Evolutionary conservation across 1,140 invertebrate genomes (phyloP).

Genomic region (Anadara kagoshimensis): DNA sequence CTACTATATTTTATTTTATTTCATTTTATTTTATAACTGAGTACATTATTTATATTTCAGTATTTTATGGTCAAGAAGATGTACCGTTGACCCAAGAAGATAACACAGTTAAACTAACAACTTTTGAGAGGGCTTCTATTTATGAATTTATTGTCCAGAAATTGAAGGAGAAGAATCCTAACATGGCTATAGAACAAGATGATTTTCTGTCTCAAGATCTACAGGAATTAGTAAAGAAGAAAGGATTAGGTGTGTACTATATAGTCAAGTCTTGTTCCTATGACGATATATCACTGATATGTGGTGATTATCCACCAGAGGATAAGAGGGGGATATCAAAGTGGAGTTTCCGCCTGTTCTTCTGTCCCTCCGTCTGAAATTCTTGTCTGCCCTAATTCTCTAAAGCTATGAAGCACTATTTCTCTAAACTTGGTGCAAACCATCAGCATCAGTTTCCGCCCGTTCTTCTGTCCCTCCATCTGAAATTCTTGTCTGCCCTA

Average conservation of each 20-base stretch:
- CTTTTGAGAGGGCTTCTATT: slow-evolving; percentile 58
- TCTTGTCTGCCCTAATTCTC: neutral
- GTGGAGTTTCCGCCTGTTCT: neutral
- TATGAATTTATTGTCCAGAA: slow-evolving; percentile 59
- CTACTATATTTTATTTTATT: no score
- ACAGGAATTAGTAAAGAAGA: slow-evolving; percentile 56
- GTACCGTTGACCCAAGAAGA: slow-evolving; percentile 56
- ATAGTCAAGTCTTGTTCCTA: neutral
- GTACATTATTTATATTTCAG: slow-evolving; percentile 35
- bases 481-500: no score
- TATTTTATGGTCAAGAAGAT: slow-evolving; percentile 50
- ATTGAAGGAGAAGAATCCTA: slow-evolving; percentile 42
- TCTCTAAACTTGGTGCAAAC: no score
- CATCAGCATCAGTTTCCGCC: no score
- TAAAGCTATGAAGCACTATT: neutral
- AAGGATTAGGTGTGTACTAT: slow-evolving; percentile 19
- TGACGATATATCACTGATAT: neutral
- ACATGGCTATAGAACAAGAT: slow-evolving; percentile 53
- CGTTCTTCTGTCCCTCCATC: no score
- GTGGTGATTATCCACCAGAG: neutral
- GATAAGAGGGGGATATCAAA: neutral
- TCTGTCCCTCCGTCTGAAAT: neutral
- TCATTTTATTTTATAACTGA: no score
- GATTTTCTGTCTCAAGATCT: slow-evolving; percentile 55
- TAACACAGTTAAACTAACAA: slow-evolving; percentile 42